Conservation (phyloP, 2,888 invertebrate genomes). For the Cepaea hortensis region DNA sequence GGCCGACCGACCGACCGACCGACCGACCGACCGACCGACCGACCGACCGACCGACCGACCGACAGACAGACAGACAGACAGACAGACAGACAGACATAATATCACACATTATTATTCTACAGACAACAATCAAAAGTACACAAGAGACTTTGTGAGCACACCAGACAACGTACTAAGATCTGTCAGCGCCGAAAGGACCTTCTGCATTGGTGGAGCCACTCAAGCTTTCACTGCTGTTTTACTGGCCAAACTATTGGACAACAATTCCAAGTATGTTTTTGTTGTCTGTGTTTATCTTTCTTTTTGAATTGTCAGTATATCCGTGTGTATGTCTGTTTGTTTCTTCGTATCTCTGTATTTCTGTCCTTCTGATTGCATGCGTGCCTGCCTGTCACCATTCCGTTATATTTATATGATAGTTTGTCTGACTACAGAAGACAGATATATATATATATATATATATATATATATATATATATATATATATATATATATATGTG, state of each 20-base stretch:
- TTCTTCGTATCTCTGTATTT: not conserved
- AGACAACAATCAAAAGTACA: too few species aligned
- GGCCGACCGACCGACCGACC: too few species aligned
- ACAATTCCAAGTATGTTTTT: slow-evolving; percentile 53
- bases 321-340: not conserved
- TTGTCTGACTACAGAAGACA: not conserved
- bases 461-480: too few species aligned
- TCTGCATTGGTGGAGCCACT: slow-evolving; percentile 59
- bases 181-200: slow-evolving; percentile 45
- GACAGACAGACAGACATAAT: too few species aligned
- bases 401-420: not conserved
- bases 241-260: slow-evolving; percentile 54
- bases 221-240: slow-evolving; percentile 60
- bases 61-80: too few species aligned
- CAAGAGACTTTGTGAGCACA: too few species aligned
- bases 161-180: not conserved
- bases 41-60: too few species aligned
- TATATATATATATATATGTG: too few species aligned
- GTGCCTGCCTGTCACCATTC: not conserved
- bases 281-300: not conserved
- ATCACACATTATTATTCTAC: too few species aligned
- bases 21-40: too few species aligned
- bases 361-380: not conserved
- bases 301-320: not conserved
- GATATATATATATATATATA: too few species aligned